Percentiles rank a stretch among this genome's conserved stretches.
phyloP scores from a whole-genome alignment of 2,888 invertebrate genomes.

The Zelleria hepariella region DNA sequence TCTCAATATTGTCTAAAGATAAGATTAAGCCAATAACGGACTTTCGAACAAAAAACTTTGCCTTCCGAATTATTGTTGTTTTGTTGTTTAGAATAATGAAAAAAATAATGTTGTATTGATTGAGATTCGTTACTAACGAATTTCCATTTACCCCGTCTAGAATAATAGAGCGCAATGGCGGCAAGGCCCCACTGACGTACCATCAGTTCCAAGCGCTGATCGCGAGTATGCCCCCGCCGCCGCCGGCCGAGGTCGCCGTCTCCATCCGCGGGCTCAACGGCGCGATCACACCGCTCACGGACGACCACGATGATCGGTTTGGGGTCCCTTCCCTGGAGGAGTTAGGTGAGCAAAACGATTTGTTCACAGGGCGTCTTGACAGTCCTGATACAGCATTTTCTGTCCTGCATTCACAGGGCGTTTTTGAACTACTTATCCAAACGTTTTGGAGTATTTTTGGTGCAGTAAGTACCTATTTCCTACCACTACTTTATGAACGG shows the following conservation, averaged over 20 bases:
- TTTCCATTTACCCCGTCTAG: constrained; percentile 44
- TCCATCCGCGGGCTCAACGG: constrained; percentile 68
- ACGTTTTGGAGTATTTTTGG: too few species aligned
- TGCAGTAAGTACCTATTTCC: too few species aligned
- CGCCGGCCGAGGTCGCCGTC: constrained; percentile 73
- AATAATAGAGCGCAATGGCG: constrained; percentile 85
- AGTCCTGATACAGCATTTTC: too few species aligned
- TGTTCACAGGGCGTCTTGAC: too few species aligned
- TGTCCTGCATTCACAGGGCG: too few species aligned
- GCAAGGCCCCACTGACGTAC: constrained; percentile 87
- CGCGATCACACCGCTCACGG: constrained; percentile 77
- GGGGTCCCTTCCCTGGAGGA: constrained; percentile 90
- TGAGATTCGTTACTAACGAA: background rate
- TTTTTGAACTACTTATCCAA: too few species aligned
- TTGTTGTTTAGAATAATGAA: too few species aligned
- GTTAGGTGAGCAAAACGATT: constrained; percentile 69
- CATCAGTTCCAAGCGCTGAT: constrained; percentile 88
- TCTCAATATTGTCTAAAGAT: too few species aligned
- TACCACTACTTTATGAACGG: too few species aligned
- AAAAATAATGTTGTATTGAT: background rate
- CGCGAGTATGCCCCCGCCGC: constrained; percentile 82
- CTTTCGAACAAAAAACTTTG: too few species aligned
- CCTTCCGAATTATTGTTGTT: too few species aligned
- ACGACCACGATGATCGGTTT: constrained; percentile 86
- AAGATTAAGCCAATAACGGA: too few species aligned